These are phyloP conservation scores for Coenonympha glycerion DNA, from an alignment of 2,888 invertebrate genomes.

Conservation along the genomic window DNA sequence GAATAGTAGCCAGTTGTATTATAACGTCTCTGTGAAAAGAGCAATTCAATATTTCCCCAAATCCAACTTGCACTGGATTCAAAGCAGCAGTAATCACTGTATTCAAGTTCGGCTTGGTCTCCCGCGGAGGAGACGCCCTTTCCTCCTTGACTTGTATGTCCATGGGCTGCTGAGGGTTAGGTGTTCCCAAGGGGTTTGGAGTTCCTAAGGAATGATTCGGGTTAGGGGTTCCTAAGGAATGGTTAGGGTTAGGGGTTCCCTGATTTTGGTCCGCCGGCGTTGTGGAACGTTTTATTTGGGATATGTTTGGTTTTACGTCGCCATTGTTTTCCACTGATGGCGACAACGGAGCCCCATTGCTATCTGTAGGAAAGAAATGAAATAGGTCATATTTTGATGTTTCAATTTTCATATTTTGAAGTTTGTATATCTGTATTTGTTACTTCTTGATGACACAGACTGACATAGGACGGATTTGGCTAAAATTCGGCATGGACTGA, in stretches of 20 bases:
- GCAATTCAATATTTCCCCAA: constrained; percentile 90
- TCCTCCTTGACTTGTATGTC: constrained; percentile 64
- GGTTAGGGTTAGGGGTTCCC: constrained; percentile 63
- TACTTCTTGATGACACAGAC: too few relatives aligned
- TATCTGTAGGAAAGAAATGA: constrained; percentile 47
- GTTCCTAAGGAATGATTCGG: constrained; percentile 61
- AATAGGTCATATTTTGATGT: constrained; percentile 13
- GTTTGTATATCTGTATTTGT: too few relatives aligned
- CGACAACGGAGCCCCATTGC: constrained; percentile 52
- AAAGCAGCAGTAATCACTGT: constrained; percentile 56
- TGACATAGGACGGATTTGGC: too few relatives aligned
- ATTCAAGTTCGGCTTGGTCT: constrained; percentile 48
- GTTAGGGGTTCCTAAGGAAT: constrained; percentile 62
- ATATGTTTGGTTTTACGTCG: constrained; percentile 65
- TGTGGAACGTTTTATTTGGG: constrained; percentile 63
- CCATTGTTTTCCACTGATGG: constrained; percentile 53
- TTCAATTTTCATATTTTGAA: too few relatives aligned
- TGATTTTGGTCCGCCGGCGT: constrained; percentile 64
- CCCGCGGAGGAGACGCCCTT: constrained; percentile 52
- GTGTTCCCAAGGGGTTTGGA: constrained; percentile 57
- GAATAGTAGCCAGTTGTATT: constrained; percentile 84
- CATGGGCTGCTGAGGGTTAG: constrained; percentile 54
- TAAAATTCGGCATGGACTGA: too few relatives aligned
- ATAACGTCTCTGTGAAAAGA: constrained; percentile 92
- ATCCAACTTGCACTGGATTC: constrained; percentile 81